Percentiles rank a stretch among this genome's conserved stretches.
These are phyloP conservation scores for Melanophora roralis DNA, from an alignment of 2,888 invertebrate genomes.

Conservation along the genomic window DNA sequence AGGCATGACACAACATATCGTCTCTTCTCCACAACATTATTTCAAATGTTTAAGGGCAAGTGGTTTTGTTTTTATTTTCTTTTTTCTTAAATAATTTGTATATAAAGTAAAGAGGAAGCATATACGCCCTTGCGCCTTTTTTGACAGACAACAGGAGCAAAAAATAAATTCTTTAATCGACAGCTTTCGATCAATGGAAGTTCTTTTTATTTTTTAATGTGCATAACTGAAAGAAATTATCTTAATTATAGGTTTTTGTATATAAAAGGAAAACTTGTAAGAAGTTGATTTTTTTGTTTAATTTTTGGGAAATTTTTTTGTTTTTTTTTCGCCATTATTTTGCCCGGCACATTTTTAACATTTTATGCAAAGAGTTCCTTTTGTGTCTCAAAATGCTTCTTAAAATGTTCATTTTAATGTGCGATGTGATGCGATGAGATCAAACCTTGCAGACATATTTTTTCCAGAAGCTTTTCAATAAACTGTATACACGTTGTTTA, in stretches of 20 bases:
- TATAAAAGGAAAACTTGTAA: constrained; percentile 19
- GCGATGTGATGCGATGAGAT: constrained; percentile 53
- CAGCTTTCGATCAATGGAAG: constrained; percentile 54
- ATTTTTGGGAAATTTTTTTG: constrained; percentile 20
- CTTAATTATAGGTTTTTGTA: constrained; percentile 57
- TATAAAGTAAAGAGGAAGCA: background rate
- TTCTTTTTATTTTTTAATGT: constrained; percentile 33
- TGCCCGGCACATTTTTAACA: constrained; percentile 5
- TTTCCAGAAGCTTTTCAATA: constrained; percentile 65
- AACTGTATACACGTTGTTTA: constrained; percentile 27
- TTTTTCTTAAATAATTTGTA: constrained; percentile 14
- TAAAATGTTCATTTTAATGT: constrained; percentile 28
- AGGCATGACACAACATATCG: constrained; percentile 37
- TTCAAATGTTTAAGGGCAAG: constrained; percentile 10
- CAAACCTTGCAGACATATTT: constrained; percentile 33
- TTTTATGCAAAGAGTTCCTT: constrained; percentile 23
- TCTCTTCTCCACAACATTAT: constrained; percentile 16
- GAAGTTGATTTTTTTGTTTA: constrained; percentile 11
- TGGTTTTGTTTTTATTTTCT: background rate
- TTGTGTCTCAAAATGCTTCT: constrained; percentile 43
- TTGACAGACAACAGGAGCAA: background rate
- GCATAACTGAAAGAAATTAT: constrained; percentile 61
- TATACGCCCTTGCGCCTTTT: constrained; percentile 17
- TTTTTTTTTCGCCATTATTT: background rate
- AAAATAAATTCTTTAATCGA: constrained; percentile 32